Conservation (phyloP, 2,888 invertebrate species). For the Volucella bombylans region DNA sequence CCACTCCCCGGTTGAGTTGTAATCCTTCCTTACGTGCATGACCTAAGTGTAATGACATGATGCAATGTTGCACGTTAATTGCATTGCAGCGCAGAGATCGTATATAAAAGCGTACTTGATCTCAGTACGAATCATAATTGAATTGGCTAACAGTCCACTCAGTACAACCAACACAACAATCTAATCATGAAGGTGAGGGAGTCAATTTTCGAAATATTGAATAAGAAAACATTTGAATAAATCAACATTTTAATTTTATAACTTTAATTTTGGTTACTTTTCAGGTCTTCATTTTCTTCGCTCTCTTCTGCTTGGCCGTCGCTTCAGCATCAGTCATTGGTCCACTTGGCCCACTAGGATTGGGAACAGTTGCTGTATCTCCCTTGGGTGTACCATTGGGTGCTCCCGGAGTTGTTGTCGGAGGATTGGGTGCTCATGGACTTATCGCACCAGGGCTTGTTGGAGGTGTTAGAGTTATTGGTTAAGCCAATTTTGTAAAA, state of each 20-base stretch:
- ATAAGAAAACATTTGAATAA: neutral
- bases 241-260: neutral
- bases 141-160: conserved; percentile 63
- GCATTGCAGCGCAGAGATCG: neutral
- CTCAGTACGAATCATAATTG: conserved; percentile 55
- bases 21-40: conserved; percentile 26
- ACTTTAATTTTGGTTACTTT: neutral
- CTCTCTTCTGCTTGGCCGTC: conserved; percentile 71
- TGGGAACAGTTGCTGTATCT: conserved; percentile 59
- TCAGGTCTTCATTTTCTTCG: conserved; percentile 72
- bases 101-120: conserved; percentile 47
- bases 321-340: conserved; percentile 68
- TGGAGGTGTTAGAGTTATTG: conserved; percentile 61
- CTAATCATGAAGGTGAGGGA: conserved; percentile 59
- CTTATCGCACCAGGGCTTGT: conserved; percentile 58
- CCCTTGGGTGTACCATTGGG: conserved; percentile 53
- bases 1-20: conserved; percentile 9
- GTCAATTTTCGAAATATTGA: neutral
- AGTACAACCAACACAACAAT: conserved; percentile 46
- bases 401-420: conserved; percentile 63
- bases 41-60: conserved; percentile 29
- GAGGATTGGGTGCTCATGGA: conserved; percentile 62
- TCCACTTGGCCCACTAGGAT: conserved; percentile 62
- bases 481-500: conserved; percentile 17
- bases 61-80: conserved; percentile 57